Conservation (phyloP, 2,888 invertebrate genomes). For the Acronicta leporina region DNA sequence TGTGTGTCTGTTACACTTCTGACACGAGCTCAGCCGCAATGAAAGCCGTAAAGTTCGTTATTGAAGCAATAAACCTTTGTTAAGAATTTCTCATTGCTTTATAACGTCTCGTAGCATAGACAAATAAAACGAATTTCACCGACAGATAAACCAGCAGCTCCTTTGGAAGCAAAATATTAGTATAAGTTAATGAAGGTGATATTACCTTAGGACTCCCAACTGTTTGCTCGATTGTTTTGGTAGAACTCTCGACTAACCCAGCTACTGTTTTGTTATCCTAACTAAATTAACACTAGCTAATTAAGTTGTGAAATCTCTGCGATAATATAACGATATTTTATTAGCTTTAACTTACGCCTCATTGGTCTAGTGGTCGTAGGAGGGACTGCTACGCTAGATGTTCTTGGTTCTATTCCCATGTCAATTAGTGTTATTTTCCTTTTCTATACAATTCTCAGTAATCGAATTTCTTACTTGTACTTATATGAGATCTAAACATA, state of each 20-base stretch:
- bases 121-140: constrained; percentile 69
- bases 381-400: too few relatives aligned
- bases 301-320: constrained; percentile 35
- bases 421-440: too few relatives aligned
- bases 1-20: constrained; percentile 66
- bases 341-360: constrained; percentile 8
- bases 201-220: constrained; percentile 58
- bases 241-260: constrained; percentile 38
- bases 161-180: constrained; percentile 67
- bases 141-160: constrained; percentile 56
- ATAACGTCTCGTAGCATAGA: constrained; percentile 70
- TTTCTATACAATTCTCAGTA: too few relatives aligned
- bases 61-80: constrained; percentile 83
- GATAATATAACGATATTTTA: constrained; percentile 25
- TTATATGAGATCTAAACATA: too few relatives aligned
- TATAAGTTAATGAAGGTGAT: constrained; percentile 63
- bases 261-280: constrained; percentile 40
- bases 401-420: too few relatives aligned
- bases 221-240: constrained; percentile 53
- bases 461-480: too few relatives aligned
- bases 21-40: constrained; percentile 77
- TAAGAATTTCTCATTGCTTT: constrained; percentile 79
- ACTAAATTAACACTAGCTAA: constrained; percentile 39
- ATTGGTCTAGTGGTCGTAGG: background rate
- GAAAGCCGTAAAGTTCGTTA: constrained; percentile 80